Evolutionary conservation across 2,797 vertebrate genomes (phyloP).

Genomic region (Lagorchestes hirsutus): DNA sequence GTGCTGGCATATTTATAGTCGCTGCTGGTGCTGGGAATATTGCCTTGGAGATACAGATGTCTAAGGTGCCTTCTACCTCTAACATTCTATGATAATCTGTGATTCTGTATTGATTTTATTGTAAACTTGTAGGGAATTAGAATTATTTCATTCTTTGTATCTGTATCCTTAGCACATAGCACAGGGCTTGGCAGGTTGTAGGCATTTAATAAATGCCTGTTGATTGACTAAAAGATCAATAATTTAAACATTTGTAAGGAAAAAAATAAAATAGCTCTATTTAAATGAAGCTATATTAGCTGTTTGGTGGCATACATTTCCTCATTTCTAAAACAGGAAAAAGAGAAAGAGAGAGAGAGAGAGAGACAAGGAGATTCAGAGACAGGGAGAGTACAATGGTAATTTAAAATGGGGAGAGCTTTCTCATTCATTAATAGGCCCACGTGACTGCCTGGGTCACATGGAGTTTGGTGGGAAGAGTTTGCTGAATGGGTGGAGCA

Average conservation of each 20-base stretch:
- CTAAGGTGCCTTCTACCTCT: neutral
- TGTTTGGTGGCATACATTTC: neutral
- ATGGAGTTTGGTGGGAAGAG: too few relatives aligned
- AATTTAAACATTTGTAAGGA: neutral
- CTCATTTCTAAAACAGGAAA: slow-evolving; percentile 13
- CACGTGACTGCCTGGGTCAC: too few relatives aligned
- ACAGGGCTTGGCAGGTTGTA: neutral
- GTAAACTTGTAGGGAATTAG: neutral
- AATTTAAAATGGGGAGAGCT: too few relatives aligned
- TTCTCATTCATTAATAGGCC: too few relatives aligned
- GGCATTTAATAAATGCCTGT: neutral
- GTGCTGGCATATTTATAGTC: too few relatives aligned
- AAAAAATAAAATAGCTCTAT: neutral
- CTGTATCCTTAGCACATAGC: neutral
- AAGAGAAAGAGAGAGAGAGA: neutral
- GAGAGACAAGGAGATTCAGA: neutral
- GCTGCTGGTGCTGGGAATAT: too few relatives aligned
- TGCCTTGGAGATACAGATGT: too few relatives aligned
- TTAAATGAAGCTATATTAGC: neutral
- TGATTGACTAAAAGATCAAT: neutral
- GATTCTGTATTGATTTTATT: neutral
- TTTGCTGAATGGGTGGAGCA: too few relatives aligned
- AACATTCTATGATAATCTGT: neutral
- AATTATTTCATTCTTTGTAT: neutral
- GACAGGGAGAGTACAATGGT: neutral